These are phyloP conservation scores for Eristalinus aeneus DNA, from an alignment of 2,888 invertebrate genomes.

Conservation along the genomic window DNA sequence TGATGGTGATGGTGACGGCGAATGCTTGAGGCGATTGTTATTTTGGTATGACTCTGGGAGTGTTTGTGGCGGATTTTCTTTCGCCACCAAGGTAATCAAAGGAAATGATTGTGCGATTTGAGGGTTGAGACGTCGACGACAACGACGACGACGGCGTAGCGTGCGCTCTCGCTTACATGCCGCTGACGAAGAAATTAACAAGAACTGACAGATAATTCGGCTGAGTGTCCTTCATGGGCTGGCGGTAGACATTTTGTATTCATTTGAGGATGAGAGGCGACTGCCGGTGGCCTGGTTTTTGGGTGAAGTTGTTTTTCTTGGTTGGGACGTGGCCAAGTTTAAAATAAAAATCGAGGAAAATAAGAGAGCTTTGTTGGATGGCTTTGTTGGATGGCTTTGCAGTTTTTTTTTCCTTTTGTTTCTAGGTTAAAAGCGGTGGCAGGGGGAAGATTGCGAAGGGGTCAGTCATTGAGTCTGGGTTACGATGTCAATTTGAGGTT, in stretches of 20 bases:
- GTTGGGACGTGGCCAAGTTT: not conserved
- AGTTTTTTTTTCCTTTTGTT: not conserved
- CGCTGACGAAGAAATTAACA: not conserved
- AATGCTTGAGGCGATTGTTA: constrained; percentile 7
- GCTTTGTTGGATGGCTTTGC: not conserved
- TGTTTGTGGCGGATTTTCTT: constrained; percentile 2
- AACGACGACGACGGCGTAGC: too few relatives aligned
- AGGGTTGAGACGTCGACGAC: not conserved
- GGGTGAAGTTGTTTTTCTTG: not conserved
- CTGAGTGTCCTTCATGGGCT: not conserved
- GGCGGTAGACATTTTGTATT: not conserved
- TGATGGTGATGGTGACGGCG: not conserved
- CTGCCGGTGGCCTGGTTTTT: not conserved
- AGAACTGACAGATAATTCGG: not conserved
- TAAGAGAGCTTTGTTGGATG: not conserved
- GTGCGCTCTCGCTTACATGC: not conserved
- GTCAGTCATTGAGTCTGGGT: not conserved
- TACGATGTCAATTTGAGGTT: not conserved
- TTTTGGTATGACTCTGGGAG: constrained; percentile 17
- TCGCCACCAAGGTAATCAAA: constrained; percentile 26
- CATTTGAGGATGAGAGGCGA: not conserved
- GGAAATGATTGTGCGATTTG: not conserved
- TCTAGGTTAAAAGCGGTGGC: not conserved
- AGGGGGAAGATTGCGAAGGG: not conserved
- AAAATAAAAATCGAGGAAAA: not conserved